A percentile compares a stretch with the other conserved stretches of the same genome.
These are phyloP conservation scores for Thunnus thynnus DNA, from an alignment of 2,113 vertebrate species.

Conservation along the genomic window DNA sequence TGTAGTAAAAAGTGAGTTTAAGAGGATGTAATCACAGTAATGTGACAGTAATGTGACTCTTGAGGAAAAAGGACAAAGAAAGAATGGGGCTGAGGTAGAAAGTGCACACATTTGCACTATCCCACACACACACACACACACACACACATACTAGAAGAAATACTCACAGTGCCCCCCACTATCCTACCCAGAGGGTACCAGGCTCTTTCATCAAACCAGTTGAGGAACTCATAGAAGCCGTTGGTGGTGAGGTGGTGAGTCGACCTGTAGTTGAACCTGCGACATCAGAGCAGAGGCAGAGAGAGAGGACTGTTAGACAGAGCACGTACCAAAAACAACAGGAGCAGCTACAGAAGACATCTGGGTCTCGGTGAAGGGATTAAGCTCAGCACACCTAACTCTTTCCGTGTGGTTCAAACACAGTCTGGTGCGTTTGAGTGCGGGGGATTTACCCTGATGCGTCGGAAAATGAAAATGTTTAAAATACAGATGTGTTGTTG, in stretches of 20 bases:
- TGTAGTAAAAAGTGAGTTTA: neutral
- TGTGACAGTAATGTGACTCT: constrained; percentile 14
- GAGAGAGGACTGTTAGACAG: too few species aligned
- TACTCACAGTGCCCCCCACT: constrained; percentile 98
- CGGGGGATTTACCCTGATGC: too few species aligned
- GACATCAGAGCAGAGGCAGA: neutral
- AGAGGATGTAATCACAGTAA: constrained; percentile 13
- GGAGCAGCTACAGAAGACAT: too few species aligned
- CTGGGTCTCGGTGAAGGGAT: too few species aligned
- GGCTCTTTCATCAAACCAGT: constrained; percentile 99
- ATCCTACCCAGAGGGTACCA: constrained; percentile 99
- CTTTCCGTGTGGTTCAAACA: too few species aligned
- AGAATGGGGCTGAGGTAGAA: neutral
- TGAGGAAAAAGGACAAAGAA: constrained; percentile 34
- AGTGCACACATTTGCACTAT: neutral
- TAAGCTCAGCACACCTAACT: too few species aligned
- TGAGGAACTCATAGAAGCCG: constrained; percentile 99
- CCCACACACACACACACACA: too few species aligned
- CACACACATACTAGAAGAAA: neutral
- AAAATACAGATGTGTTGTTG: too few species aligned
- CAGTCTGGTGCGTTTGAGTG: too few species aligned
- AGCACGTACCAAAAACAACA: too few species aligned
- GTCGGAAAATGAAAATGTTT: too few species aligned
- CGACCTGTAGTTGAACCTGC: constrained; percentile 99
- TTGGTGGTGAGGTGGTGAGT: constrained; percentile 99